Conservation (phyloP, 1,140 invertebrate species). For the Ectropis grisescens region DNA sequence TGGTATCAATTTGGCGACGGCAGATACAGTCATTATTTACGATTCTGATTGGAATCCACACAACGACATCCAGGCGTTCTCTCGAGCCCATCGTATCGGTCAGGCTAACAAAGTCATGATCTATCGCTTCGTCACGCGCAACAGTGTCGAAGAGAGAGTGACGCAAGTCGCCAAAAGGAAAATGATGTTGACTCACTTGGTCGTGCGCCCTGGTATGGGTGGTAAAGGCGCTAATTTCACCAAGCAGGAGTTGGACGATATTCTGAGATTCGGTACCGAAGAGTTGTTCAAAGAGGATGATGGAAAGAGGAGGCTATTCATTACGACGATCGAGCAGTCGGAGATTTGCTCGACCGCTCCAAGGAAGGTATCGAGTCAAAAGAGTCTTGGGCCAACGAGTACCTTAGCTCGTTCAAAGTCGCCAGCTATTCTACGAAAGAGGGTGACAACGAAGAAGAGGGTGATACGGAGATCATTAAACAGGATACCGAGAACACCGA, state of each 20-base stretch:
- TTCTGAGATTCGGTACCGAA: conserved; percentile 98
- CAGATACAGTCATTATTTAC: conserved; percentile 99
- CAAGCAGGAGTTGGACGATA: conserved; percentile 99
- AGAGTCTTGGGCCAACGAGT: conserved; percentile 99
- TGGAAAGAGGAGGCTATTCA: conserved; percentile 93
- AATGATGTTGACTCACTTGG: conserved; percentile 99
- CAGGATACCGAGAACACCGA: conserved; percentile 98
- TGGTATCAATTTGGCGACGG: conserved; percentile 99
- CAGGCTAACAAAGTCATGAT: conserved; percentile 99
- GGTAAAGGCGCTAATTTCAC: conserved; percentile 96
- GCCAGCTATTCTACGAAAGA: conserved; percentile 97
- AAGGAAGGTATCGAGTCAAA: conserved; percentile 97
- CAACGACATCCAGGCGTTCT: conserved; percentile 99
- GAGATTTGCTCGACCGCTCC: conserved; percentile 91
- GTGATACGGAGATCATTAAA: conserved; percentile 98
- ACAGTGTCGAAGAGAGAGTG: conserved; percentile 98
- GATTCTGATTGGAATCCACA: conserved; percentile 99
- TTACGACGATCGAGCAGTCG: conserved; percentile 97
- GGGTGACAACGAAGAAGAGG: conserved; percentile 93
- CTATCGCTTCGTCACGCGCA: conserved; percentile 99
- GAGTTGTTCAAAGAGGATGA: conserved; percentile 97
- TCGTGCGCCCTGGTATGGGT: conserved; percentile 94
- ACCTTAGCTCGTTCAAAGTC: conserved; percentile 98
- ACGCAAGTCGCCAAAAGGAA: conserved; percentile 97
- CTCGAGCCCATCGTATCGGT: conserved; percentile 98